phyloP scores from a whole-genome alignment of 2,888 invertebrate genomes.

The Trichacis sp. region DNA sequence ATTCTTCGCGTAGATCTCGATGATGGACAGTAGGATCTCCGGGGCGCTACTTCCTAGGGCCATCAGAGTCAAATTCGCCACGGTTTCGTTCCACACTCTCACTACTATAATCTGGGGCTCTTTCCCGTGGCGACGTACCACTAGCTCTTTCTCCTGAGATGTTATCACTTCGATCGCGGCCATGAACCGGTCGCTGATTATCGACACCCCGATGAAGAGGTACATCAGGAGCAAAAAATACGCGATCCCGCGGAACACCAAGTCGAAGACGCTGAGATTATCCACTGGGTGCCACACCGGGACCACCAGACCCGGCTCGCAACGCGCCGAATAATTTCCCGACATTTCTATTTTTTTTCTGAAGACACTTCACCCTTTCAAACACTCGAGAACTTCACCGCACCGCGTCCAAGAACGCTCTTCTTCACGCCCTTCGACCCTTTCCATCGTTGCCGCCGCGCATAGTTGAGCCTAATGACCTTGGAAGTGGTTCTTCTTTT shows the following conservation, averaged over 20 bases:
- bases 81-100: constrained; percentile 99
- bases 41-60: constrained; percentile 98
- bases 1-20: constrained; percentile 95
- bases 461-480: neutral
- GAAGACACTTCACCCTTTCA: neutral
- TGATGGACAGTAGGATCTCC: constrained; percentile 96
- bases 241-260: constrained; percentile 86
- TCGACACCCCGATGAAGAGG: constrained; percentile 98
- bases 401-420: neutral
- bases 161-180: constrained; percentile 99
- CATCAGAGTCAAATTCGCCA: constrained; percentile 98
- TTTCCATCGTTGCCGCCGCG: neutral
- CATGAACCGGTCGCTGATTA: constrained; percentile 99
- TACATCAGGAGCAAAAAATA: constrained; percentile 93
- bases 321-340: constrained; percentile 69
- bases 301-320: constrained; percentile 87
- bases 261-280: constrained; percentile 81
- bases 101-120: constrained; percentile 91
- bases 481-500: constrained; percentile 4
- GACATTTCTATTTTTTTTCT: constrained; percentile 51
- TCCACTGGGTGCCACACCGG: constrained; percentile 90
- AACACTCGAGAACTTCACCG: neutral
- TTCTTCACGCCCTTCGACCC: constrained; percentile 1
- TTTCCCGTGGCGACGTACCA: constrained; percentile 89
- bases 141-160: constrained; percentile 94